Percentiles rank a stretch among this genome's conserved stretches.
phyloP scores from a whole-genome alignment of 2,888 invertebrate genomes.

The Andrena dorsata region DNA sequence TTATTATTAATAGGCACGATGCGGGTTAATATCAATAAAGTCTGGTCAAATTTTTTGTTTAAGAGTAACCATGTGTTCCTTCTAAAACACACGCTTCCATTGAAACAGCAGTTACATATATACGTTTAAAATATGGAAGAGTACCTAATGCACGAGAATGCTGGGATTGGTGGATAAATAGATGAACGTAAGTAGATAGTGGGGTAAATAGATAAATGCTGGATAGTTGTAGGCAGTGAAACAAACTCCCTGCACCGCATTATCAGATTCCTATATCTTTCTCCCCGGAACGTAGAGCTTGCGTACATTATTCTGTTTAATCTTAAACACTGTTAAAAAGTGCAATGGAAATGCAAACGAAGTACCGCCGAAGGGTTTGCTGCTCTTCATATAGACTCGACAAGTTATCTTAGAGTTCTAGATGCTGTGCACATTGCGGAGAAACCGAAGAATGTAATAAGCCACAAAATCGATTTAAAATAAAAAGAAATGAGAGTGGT shows the following conservation, averaged over 20 bases:
- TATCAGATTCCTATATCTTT: neutral
- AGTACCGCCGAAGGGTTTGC: too few relatives aligned
- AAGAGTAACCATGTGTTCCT: neutral
- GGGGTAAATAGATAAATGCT: neutral
- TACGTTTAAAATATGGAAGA: too few relatives aligned
- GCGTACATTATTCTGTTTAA: too few relatives aligned
- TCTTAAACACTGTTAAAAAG: too few relatives aligned
- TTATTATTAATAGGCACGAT: neutral
- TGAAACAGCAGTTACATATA: neutral
- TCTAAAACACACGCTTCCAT: neutral
- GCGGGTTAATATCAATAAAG: neutral
- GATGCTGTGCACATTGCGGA: neutral
- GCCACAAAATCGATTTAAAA: neutral
- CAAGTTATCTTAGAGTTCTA: neutral
- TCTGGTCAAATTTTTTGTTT: neutral
- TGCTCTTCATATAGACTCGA: too few relatives aligned
- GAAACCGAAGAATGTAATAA: neutral
- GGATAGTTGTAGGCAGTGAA: neutral
- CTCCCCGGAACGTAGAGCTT: too few relatives aligned
- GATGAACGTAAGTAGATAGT: neutral
- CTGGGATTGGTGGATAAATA: slow-evolving; percentile 5
- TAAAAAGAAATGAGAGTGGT: neutral
- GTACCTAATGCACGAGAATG: neutral
- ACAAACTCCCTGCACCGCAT: neutral
- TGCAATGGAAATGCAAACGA: too few relatives aligned